Evolutionary conservation across 2,113 vertebrate genomes (phyloP).

Genomic region (Zosterops lateralis): DNA sequence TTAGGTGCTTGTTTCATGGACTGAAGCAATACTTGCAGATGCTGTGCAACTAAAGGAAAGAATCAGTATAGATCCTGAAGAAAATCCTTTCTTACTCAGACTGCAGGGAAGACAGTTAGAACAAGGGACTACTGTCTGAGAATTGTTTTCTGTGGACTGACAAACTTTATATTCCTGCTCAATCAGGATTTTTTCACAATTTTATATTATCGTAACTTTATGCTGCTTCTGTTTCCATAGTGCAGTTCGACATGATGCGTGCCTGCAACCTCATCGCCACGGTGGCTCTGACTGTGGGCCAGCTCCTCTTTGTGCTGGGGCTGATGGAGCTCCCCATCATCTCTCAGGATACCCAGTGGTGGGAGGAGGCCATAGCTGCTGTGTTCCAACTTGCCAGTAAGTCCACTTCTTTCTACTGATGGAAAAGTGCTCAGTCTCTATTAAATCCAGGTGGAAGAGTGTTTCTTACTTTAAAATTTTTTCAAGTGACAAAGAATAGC

Average conservation of each 20-base stretch:
- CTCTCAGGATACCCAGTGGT: conserved; percentile 93
- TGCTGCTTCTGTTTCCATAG: conserved; percentile 64
- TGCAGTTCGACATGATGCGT: conserved; percentile 99
- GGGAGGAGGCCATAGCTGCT: conserved; percentile 97
- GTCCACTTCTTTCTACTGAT: conserved; percentile 60
- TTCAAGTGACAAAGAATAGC: background rate
- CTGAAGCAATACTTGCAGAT: background rate
- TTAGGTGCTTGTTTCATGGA: background rate
- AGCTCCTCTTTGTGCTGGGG: conserved; percentile 92
- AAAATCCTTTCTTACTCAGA: background rate
- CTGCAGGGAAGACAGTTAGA: background rate
- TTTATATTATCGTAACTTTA: background rate
- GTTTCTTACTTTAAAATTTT: background rate
- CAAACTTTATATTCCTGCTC: background rate
- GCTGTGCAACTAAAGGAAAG: background rate
- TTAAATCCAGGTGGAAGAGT: background rate
- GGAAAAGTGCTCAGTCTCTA: background rate
- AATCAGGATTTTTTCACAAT: background rate
- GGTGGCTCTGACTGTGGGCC: conserved; percentile 87
- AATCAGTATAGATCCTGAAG: background rate
- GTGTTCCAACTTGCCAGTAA: conserved; percentile 97
- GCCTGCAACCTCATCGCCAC: conserved; percentile 97
- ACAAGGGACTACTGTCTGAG: background rate
- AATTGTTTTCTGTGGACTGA: background rate
- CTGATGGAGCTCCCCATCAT: conserved; percentile 85